Percentiles rank a stretch among this genome's conserved stretches.
Evolutionary conservation across 1,140 invertebrate genomes (phyloP).

Genomic region (Sipha flava): DNA sequence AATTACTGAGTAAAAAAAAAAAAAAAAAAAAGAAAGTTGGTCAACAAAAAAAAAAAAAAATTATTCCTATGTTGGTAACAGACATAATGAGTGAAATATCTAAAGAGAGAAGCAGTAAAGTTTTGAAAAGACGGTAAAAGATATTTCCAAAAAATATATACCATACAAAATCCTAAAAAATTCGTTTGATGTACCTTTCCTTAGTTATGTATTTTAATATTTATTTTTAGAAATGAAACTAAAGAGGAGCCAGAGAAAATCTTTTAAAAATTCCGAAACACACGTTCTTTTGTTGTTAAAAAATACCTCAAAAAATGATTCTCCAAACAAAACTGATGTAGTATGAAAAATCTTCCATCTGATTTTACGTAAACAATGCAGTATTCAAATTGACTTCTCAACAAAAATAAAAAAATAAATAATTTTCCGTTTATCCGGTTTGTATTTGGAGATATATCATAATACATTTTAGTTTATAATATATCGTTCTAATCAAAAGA

Average conservation of each 20-base stretch:
- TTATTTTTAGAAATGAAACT: neutral
- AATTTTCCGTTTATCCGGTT: too few species aligned
- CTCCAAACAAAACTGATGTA: too few species aligned
- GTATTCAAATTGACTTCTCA: too few species aligned
- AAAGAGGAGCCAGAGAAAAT: neutral
- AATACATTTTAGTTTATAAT: too few species aligned
- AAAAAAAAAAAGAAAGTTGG: neutral
- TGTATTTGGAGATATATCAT: too few species aligned
- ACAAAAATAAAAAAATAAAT: too few species aligned
- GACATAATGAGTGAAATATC: neutral
- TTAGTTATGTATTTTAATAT: neutral
- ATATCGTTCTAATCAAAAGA: too few species aligned
- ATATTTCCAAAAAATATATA: neutral
- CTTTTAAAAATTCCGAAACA: neutral
- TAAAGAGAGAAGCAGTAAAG: neutral
- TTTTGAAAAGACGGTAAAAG: neutral
- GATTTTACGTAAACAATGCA: too few species aligned
- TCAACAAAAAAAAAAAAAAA: neutral
- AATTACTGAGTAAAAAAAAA: neutral
- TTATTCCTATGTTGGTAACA: neutral
- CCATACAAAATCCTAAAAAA: neutral
- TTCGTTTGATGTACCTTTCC: neutral
- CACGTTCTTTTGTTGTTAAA: neutral
- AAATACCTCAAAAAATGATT: too few species aligned
- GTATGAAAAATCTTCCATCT: too few species aligned